Evolutionary conservation across 2,888 invertebrate species (phyloP), one percentile per base, ranked within the genome.

Genomic region (Diaphora mendica): DNA sequence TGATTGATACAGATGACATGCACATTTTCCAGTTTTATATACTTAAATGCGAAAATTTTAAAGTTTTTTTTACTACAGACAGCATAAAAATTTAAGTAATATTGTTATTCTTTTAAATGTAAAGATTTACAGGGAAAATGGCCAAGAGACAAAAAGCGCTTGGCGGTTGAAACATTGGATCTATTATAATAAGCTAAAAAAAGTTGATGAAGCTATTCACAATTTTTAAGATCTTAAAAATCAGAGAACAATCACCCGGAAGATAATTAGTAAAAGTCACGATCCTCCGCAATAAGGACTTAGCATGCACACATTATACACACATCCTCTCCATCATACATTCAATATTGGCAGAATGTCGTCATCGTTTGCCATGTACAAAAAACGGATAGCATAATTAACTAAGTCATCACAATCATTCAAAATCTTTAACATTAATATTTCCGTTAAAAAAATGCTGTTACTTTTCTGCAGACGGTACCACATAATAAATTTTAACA

Each of bases 381-480:
- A 39, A 39, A 39, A 39, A 39, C 0, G 11, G 39, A 11, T 39
- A 39, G 3, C 39, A 39, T 39, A 39, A 39, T 11, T 48, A 48
- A 20, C 1, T 48, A 17, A 48, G 20, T 51, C 23, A 23, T 51
- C 4, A 48, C 20, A 51, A 39, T 39, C 39, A 11, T 39, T 39
- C 39, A 8, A 39, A 39, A 11, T 11, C 39, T 11, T 11, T 39
- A 39, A 23, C 7, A 48, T 51, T 23, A 51, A 8, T 9, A 51
- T 4, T 20, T 51, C 51, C 8, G 23, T 23, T 9, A 51, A n/a
- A n/a, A n/a, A n/a, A n/a, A n/a, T 20, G 9, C 2, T 55, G 1
- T 30, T 65, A 55, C 13, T 74, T 80, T 75, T 78, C 70, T 77
- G 75, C 74, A 0, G 23, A 77, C 81, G 33, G 17, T 84, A 76